Evolutionary conservation across 1,140 invertebrate species (phyloP), one percentile per base, ranked within the genome.

Genomic region (Papilio polytes): DNA sequence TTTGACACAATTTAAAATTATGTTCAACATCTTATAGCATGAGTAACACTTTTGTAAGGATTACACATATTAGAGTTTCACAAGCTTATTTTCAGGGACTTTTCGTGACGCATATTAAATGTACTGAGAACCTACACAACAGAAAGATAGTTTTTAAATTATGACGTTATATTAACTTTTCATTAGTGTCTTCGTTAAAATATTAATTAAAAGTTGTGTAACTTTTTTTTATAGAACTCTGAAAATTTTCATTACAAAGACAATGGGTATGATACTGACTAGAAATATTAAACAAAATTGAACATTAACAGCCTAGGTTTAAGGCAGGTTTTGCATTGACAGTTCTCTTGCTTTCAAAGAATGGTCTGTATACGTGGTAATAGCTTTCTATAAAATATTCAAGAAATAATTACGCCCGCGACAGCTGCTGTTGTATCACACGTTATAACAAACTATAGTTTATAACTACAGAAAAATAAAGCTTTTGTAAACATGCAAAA

Each of bases 371-470:
- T 13, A 70, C 63, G 12, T 70, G 63, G 4, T 70, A 36, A 70
- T 70, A 70, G 63, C 26, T 70, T 70, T 4, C 63, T 70, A 70
- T 70, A 31, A 70, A 70, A 70, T 70, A 70, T 70, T 70, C 63
- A 70, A 70, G 63, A 70, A 70, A 70, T 70, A 70, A 70, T 70
- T 31, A 70, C 20, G 26, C 10, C 22, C 1, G 63, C 63, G 22
- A 70, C 63, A 70, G 63, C 63, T 31, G 26, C 26, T 31, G 10
- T 36, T 70, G 12, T 70, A 70, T 36, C 63, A 26, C 59, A 36
- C 4, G 13, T 70, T 36, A 36, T 31, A 66, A 70, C 26, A 36
- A 70, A 31, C 63, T 31, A 70, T 7, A 13, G 10, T 66, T 66
- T 26, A 66, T 31, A 26, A 26, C n/a, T 20, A 59, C 6, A 59